Evolutionary conservation across 2,797 vertebrate species (phyloP).

Genomic region (Chelidonichthys spinosus): DNA sequence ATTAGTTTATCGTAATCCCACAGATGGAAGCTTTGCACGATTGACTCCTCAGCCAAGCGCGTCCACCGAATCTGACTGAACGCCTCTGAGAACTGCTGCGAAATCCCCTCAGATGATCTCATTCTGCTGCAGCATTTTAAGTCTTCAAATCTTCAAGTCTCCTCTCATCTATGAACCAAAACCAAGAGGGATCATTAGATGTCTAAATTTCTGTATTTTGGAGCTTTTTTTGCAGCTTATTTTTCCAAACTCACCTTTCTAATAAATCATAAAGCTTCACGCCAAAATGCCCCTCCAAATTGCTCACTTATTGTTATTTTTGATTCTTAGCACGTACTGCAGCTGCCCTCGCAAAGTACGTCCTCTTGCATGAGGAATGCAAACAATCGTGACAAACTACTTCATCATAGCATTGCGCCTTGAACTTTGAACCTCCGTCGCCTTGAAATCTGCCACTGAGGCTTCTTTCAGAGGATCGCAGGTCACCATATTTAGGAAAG

Average conservation of each 20-base stretch:
- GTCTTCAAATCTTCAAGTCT: not conserved
- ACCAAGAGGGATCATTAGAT: not conserved
- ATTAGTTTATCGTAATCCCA: conserved; percentile 45
- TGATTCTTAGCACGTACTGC: not conserved
- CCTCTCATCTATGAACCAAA: conserved; percentile 12
- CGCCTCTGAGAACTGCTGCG: conserved; percentile 41
- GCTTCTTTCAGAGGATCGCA: not conserved
- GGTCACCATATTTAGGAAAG: no score
- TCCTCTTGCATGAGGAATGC: not conserved
- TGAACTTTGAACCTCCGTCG: not conserved
- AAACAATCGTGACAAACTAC: not conserved
- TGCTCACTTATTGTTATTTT: not conserved
- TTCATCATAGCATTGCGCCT: not conserved
- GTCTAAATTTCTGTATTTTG: no score
- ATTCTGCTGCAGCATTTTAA: conserved; percentile 39
- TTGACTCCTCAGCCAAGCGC: conserved; percentile 52
- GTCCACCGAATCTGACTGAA: conserved; percentile 46
- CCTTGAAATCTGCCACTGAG: not conserved
- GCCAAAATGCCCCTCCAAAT: not conserved
- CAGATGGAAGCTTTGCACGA: conserved; percentile 54
- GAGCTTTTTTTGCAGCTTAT: not conserved
- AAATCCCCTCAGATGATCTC: conserved; percentile 50
- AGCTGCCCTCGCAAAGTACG: not conserved
- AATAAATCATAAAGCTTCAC: not conserved
- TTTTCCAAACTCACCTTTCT: not conserved